These are phyloP conservation scores for Leptobrachium ailaonicum DNA, from an alignment of 2,113 vertebrate genomes.

Conservation along the genomic window DNA sequence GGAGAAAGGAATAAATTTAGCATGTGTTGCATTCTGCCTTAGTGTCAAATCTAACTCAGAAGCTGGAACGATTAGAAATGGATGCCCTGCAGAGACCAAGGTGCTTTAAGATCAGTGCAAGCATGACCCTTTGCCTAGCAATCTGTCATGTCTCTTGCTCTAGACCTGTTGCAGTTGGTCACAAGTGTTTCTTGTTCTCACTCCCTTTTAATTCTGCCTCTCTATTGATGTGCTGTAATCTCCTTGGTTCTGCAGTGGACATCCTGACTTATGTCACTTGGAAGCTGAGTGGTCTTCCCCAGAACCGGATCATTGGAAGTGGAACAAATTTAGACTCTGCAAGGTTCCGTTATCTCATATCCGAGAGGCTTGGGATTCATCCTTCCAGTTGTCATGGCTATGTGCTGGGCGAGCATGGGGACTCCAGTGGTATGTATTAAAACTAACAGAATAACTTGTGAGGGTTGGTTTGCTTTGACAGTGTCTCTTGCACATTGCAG, in stretches of 20 bases:
- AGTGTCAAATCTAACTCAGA: too few relatives aligned
- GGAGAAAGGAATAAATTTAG: too few relatives aligned
- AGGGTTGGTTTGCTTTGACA: not conserved
- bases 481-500: slow-evolving; percentile 58
- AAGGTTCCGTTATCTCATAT: slow-evolving; percentile 90
- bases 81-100: too few relatives aligned
- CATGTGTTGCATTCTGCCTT: too few relatives aligned
- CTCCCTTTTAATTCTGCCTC: too few relatives aligned
- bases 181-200: too few relatives aligned
- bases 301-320: slow-evolving; percentile 92
- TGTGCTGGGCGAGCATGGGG: slow-evolving; percentile 93
- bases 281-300: slow-evolving; percentile 96
- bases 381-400: slow-evolving; percentile 93
- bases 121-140: too few relatives aligned
- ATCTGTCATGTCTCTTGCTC: too few relatives aligned
- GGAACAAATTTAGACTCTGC: slow-evolving; percentile 96
- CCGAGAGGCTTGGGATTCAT: slow-evolving; percentile 87
- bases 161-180: too few relatives aligned
- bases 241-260: slow-evolving; percentile 74
- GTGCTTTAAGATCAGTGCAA: too few relatives aligned
- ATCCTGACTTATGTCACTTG: slow-evolving; percentile 95
- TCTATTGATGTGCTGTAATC: too few relatives aligned
- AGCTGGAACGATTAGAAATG: too few relatives aligned
- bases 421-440: slow-evolving; percentile 85
- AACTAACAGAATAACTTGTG: not conserved